Conservation (phyloP, 2,113 vertebrate species). For the Lophotis ruficrista region DNA sequence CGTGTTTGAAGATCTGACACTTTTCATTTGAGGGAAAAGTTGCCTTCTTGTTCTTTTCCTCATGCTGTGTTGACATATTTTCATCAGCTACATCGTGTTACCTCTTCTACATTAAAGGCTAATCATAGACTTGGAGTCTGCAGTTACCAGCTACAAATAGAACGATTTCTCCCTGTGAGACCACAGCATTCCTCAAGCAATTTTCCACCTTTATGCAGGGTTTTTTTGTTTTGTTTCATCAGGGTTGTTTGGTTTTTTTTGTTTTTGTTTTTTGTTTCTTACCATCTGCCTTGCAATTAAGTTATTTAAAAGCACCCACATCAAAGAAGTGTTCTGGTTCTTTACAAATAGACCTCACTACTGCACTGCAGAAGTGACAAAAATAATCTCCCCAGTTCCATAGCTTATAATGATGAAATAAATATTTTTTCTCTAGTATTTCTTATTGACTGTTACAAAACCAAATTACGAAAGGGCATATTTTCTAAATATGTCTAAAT, state of each 20-base stretch:
- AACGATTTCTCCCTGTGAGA: slow-evolving; percentile 57
- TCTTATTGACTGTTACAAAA: not conserved
- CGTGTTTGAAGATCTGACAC: slow-evolving; percentile 32
- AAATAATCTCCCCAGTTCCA: slow-evolving; percentile 1
- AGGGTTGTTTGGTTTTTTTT: too few species aligned
- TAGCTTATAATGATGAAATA: not conserved
- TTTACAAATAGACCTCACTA: slow-evolving; percentile 32
- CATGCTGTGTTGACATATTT: slow-evolving; percentile 57
- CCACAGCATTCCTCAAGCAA: slow-evolving; percentile 64
- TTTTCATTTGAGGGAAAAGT: slow-evolving; percentile 27
- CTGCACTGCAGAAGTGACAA: slow-evolving; percentile 31
- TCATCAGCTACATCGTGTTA: slow-evolving; percentile 52
- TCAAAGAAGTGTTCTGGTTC: slow-evolving; percentile 50
- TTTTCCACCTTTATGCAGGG: slow-evolving; percentile 52
- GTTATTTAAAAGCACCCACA: slow-evolving; percentile 59
- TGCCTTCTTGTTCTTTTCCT: slow-evolving; percentile 2
- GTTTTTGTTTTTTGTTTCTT: slow-evolving; percentile 3
- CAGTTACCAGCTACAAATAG: slow-evolving; percentile 61
- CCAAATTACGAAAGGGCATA: not conserved
- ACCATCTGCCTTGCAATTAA: slow-evolving; percentile 71
- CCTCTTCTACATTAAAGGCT: slow-evolving; percentile 63
- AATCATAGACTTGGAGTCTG: slow-evolving; percentile 52
- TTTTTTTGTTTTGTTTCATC: slow-evolving; percentile 47
- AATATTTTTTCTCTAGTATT: not conserved
- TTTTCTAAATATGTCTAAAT: not conserved